These are phyloP conservation scores for Nothoprocta perdicaria DNA, from an alignment of 2,113 vertebrate species.

Conservation along the genomic window DNA sequence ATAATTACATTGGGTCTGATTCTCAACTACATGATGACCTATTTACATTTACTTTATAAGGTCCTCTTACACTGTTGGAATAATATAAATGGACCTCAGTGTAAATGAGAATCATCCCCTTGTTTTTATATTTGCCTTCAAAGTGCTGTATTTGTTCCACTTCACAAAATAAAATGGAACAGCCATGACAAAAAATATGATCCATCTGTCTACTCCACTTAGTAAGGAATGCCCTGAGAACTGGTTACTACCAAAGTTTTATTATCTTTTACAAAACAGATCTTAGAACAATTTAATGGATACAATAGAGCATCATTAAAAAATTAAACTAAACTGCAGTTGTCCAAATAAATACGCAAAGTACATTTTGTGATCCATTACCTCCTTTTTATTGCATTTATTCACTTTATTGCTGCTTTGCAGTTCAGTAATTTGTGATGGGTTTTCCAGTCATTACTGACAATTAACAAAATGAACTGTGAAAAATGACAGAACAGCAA, in stretches of 20 bases:
- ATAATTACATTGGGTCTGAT: background rate
- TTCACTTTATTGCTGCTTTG: conserved; percentile 38
- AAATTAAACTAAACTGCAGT: conserved; percentile 32
- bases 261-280: conserved; percentile 29
- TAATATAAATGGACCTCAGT: background rate
- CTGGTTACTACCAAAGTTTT: conserved; percentile 30
- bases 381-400: conserved; percentile 43
- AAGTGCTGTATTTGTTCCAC: background rate
- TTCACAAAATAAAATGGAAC: background rate
- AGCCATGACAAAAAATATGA: background rate
- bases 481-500: background rate
- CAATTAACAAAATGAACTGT: conserved; percentile 1
- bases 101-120: background rate
- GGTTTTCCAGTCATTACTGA: conserved; percentile 23
- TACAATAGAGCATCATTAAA: conserved; percentile 28
- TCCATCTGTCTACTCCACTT: background rate
- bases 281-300: conserved; percentile 24
- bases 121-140: background rate
- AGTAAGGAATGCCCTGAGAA: conserved; percentile 9
- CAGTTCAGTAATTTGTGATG: conserved; percentile 8
- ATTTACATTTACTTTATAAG: background rate
- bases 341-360: conserved; percentile 34
- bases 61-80: background rate
- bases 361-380: conserved; percentile 48
- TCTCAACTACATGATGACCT: background rate